A percentile compares a stretch with the other conserved stretches of the same genome.
Evolutionary conservation across 2,888 invertebrate species (phyloP).

Genomic region (Rhimphoctona megacephalus): DNA sequence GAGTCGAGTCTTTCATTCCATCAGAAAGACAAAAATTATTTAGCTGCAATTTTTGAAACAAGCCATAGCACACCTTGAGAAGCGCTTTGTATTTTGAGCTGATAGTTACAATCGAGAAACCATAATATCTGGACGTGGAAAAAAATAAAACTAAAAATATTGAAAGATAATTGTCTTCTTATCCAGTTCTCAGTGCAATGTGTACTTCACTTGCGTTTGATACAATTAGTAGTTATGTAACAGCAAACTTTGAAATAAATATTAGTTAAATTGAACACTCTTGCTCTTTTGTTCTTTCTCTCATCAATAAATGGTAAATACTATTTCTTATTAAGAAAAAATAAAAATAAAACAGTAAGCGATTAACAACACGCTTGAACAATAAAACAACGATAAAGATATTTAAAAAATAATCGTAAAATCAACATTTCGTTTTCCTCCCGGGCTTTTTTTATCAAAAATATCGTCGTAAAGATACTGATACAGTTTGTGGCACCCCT

Average conservation of each 20-base stretch:
- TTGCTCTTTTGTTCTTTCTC: not conserved
- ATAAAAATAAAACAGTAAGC: no score
- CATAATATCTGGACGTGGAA: not conserved
- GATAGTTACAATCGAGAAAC: not conserved
- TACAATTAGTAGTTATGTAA: no score
- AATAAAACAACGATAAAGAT: not conserved
- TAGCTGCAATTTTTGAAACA: not conserved
- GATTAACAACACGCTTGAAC: not conserved
- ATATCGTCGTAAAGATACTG: not conserved
- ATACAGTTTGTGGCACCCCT: not conserved
- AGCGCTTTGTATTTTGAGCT: not conserved
- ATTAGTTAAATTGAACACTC: not conserved
- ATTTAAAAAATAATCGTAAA: not conserved
- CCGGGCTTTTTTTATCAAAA: not conserved
- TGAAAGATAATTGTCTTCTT: not conserved
- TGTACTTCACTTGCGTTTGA: no score
- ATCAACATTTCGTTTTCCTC: not conserved
- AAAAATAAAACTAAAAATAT: not conserved
- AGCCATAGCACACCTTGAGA: slow-evolving; percentile 5
- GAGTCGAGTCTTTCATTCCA: slow-evolving; percentile 41
- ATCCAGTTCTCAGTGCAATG: not conserved
- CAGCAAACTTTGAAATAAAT: not conserved
- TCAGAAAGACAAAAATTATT: slow-evolving; percentile 24
- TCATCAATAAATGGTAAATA: no score
- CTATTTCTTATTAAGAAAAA: no score